Percentiles rank a stretch among this genome's conserved stretches.
phyloP scores from a whole-genome alignment of 2,113 vertebrate species.

The Lamprologus speciosus region DNA sequence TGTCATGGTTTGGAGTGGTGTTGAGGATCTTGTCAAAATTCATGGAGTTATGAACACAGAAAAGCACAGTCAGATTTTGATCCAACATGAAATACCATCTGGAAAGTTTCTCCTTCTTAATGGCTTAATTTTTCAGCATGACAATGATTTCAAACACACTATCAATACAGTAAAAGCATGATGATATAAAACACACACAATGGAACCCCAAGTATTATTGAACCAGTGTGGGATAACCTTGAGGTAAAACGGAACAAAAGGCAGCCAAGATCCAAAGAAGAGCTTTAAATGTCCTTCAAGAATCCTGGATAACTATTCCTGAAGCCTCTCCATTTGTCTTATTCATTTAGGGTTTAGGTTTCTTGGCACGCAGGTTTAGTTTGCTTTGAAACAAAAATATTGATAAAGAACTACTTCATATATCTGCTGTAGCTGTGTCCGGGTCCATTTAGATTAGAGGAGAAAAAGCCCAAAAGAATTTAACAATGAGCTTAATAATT shows the following conservation, averaged over 20 bases:
- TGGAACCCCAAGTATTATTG: too few relatives aligned
- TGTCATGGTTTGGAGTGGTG: background rate
- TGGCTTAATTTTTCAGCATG: background rate
- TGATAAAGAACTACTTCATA: background rate
- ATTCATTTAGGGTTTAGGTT: background rate
- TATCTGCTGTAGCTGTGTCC: background rate
- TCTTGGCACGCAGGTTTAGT: background rate
- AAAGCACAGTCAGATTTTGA: background rate
- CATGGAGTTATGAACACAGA: background rate
- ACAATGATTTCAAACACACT: background rate
- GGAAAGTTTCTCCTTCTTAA: background rate
- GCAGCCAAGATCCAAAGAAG: background rate
- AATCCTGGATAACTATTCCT: background rate
- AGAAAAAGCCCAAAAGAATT: rapidly evolving
- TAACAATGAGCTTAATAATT: background rate
- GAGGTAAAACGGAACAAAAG: background rate
- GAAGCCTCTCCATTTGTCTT: background rate
- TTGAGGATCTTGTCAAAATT: background rate
- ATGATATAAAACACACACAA: background rate
- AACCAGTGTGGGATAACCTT: background rate
- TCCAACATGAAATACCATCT: background rate
- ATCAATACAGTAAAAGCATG: background rate
- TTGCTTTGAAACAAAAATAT: background rate
- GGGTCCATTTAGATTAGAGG: background rate
- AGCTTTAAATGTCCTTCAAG: background rate